phyloP scores from a whole-genome alignment of 1,140 invertebrate genomes.

The Cataglyphis hispanica region DNA sequence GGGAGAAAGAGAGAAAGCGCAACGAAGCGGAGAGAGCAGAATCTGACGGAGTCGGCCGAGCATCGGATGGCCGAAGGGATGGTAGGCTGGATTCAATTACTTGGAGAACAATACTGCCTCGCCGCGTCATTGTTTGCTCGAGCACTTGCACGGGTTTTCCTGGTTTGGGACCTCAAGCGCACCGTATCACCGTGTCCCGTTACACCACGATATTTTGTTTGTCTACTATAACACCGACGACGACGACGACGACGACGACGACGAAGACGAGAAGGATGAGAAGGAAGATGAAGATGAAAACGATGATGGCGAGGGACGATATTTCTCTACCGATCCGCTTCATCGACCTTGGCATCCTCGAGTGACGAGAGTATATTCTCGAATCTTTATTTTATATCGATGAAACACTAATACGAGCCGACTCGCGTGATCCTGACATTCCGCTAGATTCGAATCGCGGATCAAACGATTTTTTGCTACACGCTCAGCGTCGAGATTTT shows the following conservation, averaged over 20 bases:
- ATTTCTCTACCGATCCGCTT: slow-evolving; percentile 12
- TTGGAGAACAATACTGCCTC: slow-evolving; percentile 85
- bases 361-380: not conserved
- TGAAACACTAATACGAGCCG: not conserved
- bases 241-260: slow-evolving; percentile 72
- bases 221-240: slow-evolving; percentile 78
- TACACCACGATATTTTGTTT: slow-evolving; percentile 85
- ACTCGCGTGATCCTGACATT: not conserved
- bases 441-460: not conserved
- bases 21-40: slow-evolving; percentile 57
- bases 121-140: slow-evolving; percentile 84
- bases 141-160: slow-evolving; percentile 82
- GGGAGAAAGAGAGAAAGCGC: slow-evolving; percentile 22
- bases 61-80: slow-evolving; percentile 70
- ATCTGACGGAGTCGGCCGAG: slow-evolving; percentile 58
- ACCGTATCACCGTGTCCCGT: slow-evolving; percentile 78
- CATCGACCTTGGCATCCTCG: slow-evolving; percentile 51
- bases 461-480: not conserved
- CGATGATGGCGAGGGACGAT: slow-evolving; percentile 29
- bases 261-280: slow-evolving; percentile 11
- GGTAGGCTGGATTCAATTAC: slow-evolving; percentile 85
- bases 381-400: not conserved
- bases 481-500: slow-evolving; percentile 49
- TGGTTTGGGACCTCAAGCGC: slow-evolving; percentile 75
- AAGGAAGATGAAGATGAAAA: not conserved